Percentiles rank a stretch among this genome's conserved stretches.
Conservation (phyloP, 2,113 vertebrate genomes). For the Gnathonemus longibarbis region DNA sequence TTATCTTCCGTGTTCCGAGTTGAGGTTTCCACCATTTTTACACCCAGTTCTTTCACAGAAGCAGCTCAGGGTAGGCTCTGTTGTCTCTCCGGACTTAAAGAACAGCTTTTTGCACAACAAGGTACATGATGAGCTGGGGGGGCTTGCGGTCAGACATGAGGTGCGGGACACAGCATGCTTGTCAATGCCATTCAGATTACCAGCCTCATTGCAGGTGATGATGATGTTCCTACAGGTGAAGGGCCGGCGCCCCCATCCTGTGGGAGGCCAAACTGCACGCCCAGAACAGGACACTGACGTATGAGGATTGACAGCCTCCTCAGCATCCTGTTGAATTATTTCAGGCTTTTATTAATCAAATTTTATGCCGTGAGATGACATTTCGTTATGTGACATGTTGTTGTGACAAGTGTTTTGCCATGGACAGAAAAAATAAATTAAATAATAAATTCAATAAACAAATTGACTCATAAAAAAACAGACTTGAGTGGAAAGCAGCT, state of each 20-base stretch:
- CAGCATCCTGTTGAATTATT: neutral
- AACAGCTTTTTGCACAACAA: neutral
- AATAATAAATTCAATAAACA: constrained; percentile 14
- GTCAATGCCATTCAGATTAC: neutral
- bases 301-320: neutral
- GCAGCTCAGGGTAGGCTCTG: neutral
- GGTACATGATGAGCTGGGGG: neutral
- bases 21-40: neutral
- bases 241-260: neutral
- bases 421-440: neutral
- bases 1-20: neutral
- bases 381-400: constrained; percentile 5
- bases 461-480: constrained; percentile 13
- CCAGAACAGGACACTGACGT: neutral
- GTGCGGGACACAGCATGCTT: neutral
- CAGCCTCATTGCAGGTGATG: neutral
- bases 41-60: neutral
- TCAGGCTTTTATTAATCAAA: constrained; percentile 7
- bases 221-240: neutral
- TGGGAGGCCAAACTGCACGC: neutral
- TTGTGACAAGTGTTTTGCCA: constrained; percentile 9
- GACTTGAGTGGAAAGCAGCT: neutral
- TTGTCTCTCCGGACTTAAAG: neutral
- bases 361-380: constrained; percentile 10
- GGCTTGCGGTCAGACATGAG: neutral